These are phyloP conservation scores for Pseudochromis fuscus DNA, from an alignment of 2,797 vertebrate genomes.

Conservation along the genomic window DNA sequence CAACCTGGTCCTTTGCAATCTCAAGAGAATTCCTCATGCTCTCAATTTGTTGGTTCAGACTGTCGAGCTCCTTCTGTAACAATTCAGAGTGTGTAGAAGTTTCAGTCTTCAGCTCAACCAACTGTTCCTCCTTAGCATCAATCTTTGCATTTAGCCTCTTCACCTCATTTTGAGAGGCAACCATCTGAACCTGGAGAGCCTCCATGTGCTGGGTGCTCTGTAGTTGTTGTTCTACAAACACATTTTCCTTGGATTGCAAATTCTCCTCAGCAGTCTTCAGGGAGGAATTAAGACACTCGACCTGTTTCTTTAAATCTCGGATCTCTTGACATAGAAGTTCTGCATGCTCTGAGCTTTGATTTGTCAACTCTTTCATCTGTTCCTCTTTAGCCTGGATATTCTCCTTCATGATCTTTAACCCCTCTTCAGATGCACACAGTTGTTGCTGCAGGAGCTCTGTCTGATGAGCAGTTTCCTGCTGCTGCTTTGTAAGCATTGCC, in stretches of 20 bases:
- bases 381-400: constrained; percentile 67
- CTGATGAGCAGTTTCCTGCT: constrained; percentile 49
- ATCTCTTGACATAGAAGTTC: constrained; percentile 75
- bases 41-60: constrained; percentile 33
- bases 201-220: constrained; percentile 38
- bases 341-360: constrained; percentile 52
- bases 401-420: constrained; percentile 43
- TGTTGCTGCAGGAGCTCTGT: constrained; percentile 53
- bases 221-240: constrained; percentile 50
- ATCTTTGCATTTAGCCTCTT: constrained; percentile 51
- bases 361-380: constrained; percentile 59
- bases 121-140: constrained; percentile 51
- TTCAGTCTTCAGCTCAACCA: constrained; percentile 38
- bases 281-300: constrained; percentile 47
- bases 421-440: constrained; percentile 51
- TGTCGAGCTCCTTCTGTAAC: constrained; percentile 44
- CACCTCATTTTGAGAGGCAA: constrained; percentile 50
- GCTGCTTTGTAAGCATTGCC: constrained; percentile 41
- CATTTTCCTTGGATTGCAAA: constrained; percentile 53
- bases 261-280: constrained; percentile 53
- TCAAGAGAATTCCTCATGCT: constrained; percentile 43
- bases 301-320: constrained; percentile 68
- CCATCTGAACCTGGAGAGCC: constrained; percentile 33
- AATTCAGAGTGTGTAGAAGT: constrained; percentile 13
- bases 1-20: constrained; percentile 43